Base-by-base conservation (phyloP, 2,888 invertebrate species). In the Caenorhabditis panamensis region DNA sequence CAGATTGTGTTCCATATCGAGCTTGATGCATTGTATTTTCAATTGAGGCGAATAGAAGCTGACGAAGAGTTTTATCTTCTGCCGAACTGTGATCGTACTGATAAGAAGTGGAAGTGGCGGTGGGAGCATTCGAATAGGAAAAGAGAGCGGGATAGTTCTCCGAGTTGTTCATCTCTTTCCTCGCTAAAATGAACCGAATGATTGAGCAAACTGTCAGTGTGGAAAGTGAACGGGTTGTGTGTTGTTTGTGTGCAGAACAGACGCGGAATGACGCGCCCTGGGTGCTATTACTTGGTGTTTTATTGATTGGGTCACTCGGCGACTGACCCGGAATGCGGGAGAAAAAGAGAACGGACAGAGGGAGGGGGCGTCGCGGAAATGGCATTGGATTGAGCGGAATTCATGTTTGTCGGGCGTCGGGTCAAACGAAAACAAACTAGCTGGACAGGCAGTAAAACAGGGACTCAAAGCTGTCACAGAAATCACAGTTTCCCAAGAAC, bases 271-370 rank as follows among this genome's bases (percentile, higher is more conserved):
- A 16, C 53, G 26, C 53, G 26, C 2, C 53, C 16, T 41, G 18
- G 59, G 59, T 59, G 59, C 58, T 56, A 68, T 58, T 41, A 54
- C 66, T 54, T 56, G 67, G 67, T 47, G 56, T 67, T 67, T 56
- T 67, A 67, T 68, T 37, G 68, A 68, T 68, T 49, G 44, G 54
- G 56, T 44, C 56, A 51, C 3, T 47, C 26, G 24, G 18, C 13
- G 28, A 26, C 18, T 58, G 36, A 37, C 36, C 37, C 53, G 53
- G 54, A 44, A 36, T 31, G 31, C 22, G 63, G 63, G 54, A 54
- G 54, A 54, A 26, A 54, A 54, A 54, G 54, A 54, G 28, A 54
- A 28, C 28, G 47, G 53, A 37, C 20, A 49, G 49, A 64, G 8
- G 53, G 18, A 51, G 36, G 36, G 18, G 36, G 26, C 26, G 49